Conservation (phyloP, 2,797 vertebrate genomes). For the Acrossocheilus wenchowensis region DNA sequence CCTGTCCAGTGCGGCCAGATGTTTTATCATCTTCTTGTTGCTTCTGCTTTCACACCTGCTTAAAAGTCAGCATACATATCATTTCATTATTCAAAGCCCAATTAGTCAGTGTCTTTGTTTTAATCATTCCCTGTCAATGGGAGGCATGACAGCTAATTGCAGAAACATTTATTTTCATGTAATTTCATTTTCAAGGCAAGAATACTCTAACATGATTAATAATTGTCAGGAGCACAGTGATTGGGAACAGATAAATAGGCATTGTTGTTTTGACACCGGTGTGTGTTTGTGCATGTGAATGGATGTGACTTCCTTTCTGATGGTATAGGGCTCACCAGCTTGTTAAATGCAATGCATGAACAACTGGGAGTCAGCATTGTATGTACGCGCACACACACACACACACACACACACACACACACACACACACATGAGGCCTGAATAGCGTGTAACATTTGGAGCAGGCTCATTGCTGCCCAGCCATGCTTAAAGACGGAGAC, state of each 20-base stretch:
- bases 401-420: too few relatives aligned
- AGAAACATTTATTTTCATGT: conserved; percentile 39
- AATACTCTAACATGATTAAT: conserved; percentile 29
- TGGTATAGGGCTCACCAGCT: conserved; percentile 28
- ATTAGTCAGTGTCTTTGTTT: conserved; percentile 44
- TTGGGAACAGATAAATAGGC: conserved; percentile 19
- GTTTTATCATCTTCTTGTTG: conserved; percentile 45
- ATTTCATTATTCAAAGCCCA: conserved; percentile 39
- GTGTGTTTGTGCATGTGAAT: not conserved
- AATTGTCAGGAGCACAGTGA: not conserved
- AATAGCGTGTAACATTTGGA: conserved; percentile 52
- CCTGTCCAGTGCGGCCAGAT: conserved; percentile 35
- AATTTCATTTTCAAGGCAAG: conserved; percentile 39
- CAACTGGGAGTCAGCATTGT: not conserved
- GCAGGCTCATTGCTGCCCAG: conserved; percentile 57
- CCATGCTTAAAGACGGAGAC: conserved; percentile 52
- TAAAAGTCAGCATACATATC: conserved; percentile 41
- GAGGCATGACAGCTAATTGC: conserved; percentile 41
- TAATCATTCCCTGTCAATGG: conserved; percentile 36
- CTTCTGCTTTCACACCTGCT: conserved; percentile 33
- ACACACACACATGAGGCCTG: conserved; percentile 9
- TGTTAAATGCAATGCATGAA: conserved; percentile 57
- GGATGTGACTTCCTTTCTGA: conserved; percentile 6
- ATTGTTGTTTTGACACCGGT: not conserved
- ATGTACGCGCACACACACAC: conserved; percentile 3